Evolutionary conservation across 1,140 invertebrate genomes (phyloP), one percentile per base, ranked within the genome.

Genomic region (Bombus polaris): DNA sequence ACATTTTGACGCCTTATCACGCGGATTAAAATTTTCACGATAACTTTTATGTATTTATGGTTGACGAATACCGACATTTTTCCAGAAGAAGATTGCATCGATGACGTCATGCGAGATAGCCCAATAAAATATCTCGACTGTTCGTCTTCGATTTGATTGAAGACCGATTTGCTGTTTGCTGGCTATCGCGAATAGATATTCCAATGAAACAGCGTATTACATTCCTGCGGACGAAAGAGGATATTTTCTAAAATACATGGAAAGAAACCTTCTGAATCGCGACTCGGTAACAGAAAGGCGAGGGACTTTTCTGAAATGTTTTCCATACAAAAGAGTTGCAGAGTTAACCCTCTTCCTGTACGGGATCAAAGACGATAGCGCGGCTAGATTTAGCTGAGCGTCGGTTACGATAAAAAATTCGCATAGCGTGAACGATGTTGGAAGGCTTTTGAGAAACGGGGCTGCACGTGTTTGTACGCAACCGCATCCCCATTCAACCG

Each of bases 41-140:
- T 71, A 71, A 42, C 5, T 5, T 39, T 10, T 15, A 13, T 25
- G 10, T 28, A n/a, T 53, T n/a, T 9, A 37, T 42, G 22, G 32
- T 25, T 13, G n/a, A 47, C 22, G 42, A 32, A 66, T 74, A 12
- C 4, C 25, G 59, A 39, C 3, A 18, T 18, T 77, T 70, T 42
- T 32, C 1, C 25, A 13, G n/a, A 28, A 37, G 10, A 71, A 71
- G 13, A 37, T 39, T 57, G 22, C 42, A 39, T 35, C 57, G 76
- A 18, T 84, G 75, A 87, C 47, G 35, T 84, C 76, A 87, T 0
- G 0, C 13, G 47, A 53, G 68, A 78, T 87, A 74, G 78, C n/a
- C 81, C 44, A 87, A 87, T 77, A 35, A 78, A 47, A 37, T 35
- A 53, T 1, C 72, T 53, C 18, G 18, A 8, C 18, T 8, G 47